These are phyloP conservation scores for Elephas maximus DNA, from an alignment of 2,113 vertebrate species.

Conservation along the genomic window DNA sequence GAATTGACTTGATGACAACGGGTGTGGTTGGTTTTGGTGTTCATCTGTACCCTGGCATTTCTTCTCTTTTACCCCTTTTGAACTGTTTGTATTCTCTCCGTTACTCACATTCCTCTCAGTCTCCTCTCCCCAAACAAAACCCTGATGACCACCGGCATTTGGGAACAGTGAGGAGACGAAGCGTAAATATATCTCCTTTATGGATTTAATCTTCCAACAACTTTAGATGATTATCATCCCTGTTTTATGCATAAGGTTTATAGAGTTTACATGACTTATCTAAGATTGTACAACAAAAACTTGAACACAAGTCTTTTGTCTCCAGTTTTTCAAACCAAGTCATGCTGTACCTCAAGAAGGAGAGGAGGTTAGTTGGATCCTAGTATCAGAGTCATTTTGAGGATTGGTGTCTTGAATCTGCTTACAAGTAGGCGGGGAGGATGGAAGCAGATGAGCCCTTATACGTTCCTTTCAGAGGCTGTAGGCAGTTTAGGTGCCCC, in stretches of 20 bases:
- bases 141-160: background rate
- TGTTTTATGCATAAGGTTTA: background rate
- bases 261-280: background rate
- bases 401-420: background rate
- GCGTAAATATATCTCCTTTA: background rate
- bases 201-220: background rate
- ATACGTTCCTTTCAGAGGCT: background rate
- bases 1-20: too few relatives aligned
- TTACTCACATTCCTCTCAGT: background rate
- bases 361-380: background rate
- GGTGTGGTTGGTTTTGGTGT: too few relatives aligned
- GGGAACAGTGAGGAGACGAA: slow-evolving; percentile 10
- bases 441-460: background rate
- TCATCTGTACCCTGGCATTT: background rate
- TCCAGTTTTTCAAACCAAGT: background rate
- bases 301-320: background rate
- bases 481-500: background rate
- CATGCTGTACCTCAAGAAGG: background rate
- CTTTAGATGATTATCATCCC: background rate
- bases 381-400: background rate
- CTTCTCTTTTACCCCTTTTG: background rate
- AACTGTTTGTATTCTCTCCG: background rate
- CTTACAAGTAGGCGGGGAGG: background rate
- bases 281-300: background rate
- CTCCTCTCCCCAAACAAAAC: background rate